Evolutionary conservation across 2,888 invertebrate genomes (phyloP), one percentile per base, ranked within the genome.

Genomic region (Antitype chi): DNA sequence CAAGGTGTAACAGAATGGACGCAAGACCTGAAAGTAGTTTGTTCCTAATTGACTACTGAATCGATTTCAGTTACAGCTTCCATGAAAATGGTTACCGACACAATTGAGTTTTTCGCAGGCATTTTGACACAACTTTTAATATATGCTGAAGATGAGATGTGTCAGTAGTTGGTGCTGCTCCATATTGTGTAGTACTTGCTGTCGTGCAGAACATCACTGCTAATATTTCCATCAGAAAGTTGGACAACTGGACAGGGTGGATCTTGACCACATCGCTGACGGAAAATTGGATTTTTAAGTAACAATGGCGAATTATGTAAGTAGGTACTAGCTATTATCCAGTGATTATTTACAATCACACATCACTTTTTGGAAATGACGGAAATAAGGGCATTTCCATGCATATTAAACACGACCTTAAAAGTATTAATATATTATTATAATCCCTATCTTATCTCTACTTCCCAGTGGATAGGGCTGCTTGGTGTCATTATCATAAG

Each of bases 401-500:
- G 25, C 2, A 32, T 47, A 55, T 47, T 17, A 74, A 62, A 55
- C 53, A n/a, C 28, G 43, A 60, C 57, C 59, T 66, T 74, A 60
- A 60, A 67, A 23, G 32, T 15, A 49, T 53, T n/a, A 64, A 67
- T 23, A 47, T 15, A 49, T 53, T n/a, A 64, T 20, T 74, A 43
- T 52, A 66, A 59, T 59, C 38, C 49, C 17, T 38, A 55, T 43
- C 59, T 66, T 43, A 75, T 75, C 49, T 52, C 52, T 23, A 49
- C 59, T 64, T 52, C 13, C 1, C 32, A 76, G 52, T 76, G n/a
- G 75, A 76, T 66, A 20, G 53, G 15, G 25, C 62, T 62, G 20
- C n/a, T 28, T 60, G 53, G n/a, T 73, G 43, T 53, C 11, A 72
- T 28, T 25, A 59, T 15, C 47, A 55, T n/a, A 67, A 47, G 17